phyloP scores from a whole-genome alignment of 2,888 invertebrate species.

The Pyrocoelia pectoralis region DNA sequence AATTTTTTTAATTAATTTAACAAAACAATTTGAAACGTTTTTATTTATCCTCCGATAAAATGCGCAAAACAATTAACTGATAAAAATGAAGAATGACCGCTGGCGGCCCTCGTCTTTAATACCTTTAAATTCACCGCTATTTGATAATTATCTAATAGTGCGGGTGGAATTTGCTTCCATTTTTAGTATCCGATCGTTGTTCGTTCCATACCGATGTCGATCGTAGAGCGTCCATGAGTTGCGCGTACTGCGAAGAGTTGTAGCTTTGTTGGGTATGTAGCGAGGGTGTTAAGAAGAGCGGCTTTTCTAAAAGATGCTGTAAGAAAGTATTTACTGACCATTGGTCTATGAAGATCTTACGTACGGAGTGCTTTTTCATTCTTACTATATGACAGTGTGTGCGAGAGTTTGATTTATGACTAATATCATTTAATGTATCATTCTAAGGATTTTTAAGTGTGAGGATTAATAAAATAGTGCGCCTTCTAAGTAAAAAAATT shows the following conservation, averaged over 20 bases:
- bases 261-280: conserved; percentile 41
- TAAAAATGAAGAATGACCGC: conserved; percentile 17
- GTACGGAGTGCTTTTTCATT: conserved; percentile 31
- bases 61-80: not conserved
- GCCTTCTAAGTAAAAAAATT: conserved; percentile 16
- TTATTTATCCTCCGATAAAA: not conserved
- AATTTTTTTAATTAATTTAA: no score
- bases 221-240: conserved; percentile 40
- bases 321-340: conserved; percentile 41
- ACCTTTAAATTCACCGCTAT: conserved; percentile 33
- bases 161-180: conserved; percentile 51
- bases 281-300: conserved; percentile 38
- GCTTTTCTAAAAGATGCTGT: conserved; percentile 42
- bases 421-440: conserved; percentile 8
- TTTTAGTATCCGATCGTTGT: conserved; percentile 47
- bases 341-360: conserved; percentile 35
- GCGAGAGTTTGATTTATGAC: conserved; percentile 31
- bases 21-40: not conserved
- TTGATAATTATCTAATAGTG: conserved; percentile 41
- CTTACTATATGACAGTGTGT: conserved; percentile 29
- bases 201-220: conserved; percentile 36
- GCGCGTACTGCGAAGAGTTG: conserved; percentile 38
- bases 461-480: conserved; percentile 25
- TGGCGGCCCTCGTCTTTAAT: conserved; percentile 22
- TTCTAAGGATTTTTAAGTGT: conserved; percentile 17